A percentile compares a stretch with the other conserved stretches of the same genome.
Evolutionary conservation across 1,140 invertebrate species (phyloP).

Genomic region (Liolophura sinensis): DNA sequence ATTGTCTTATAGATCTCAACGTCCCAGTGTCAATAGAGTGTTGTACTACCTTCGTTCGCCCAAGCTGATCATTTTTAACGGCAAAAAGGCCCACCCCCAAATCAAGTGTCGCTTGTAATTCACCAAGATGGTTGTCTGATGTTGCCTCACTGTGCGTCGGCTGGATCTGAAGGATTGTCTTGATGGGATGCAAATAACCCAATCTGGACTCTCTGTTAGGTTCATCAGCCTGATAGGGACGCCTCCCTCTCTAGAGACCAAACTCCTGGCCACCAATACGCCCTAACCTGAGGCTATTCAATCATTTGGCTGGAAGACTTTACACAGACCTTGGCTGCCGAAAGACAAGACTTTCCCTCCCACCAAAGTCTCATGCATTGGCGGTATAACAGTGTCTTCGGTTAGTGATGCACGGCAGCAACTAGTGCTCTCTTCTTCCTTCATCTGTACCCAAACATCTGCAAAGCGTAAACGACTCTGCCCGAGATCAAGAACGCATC

Average conservation of each 20-base stretch:
- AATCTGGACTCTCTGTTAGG: constrained; percentile 1
- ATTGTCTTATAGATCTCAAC: constrained; percentile 16
- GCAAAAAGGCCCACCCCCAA: background rate
- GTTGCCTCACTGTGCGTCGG: background rate
- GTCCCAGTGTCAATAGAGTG: constrained; percentile 19
- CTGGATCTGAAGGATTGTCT: background rate
- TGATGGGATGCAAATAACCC: background rate
- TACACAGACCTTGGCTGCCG: background rate
- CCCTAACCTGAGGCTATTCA: too few relatives aligned
- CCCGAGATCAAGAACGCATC: constrained; percentile 6
- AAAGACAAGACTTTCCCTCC: background rate
- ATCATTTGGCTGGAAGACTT: background rate
- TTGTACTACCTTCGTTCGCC: constrained; percentile 13
- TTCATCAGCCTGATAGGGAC: too few relatives aligned
- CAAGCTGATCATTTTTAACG: constrained; percentile 12
- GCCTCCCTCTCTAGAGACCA: too few relatives aligned
- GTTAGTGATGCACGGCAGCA: background rate
- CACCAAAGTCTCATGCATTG: constrained; percentile 2
- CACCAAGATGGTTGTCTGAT: constrained; percentile 3
- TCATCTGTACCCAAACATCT: background rate
- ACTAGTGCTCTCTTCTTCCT: background rate
- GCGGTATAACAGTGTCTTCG: too few relatives aligned
- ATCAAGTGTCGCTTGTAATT: too few relatives aligned
- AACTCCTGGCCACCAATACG: constrained; percentile 4
- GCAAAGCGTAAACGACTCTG: background rate